Evolutionary conservation across 2,797 vertebrate species (phyloP), one percentile per base, ranked within the genome.

Genomic region (Semotilus atromaculatus): DNA sequence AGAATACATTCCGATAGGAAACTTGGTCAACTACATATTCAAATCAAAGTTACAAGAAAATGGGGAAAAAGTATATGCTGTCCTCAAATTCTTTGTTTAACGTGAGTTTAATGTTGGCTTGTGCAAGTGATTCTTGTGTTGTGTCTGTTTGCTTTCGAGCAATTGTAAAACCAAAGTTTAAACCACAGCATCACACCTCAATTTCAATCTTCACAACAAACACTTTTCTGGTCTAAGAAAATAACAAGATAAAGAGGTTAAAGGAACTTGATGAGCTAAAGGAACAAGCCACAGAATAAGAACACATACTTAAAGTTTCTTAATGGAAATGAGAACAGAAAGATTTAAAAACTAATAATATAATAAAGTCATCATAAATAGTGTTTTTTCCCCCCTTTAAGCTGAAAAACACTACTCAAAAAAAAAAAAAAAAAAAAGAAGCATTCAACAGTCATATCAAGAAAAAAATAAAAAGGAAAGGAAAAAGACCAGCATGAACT

Each of bases 101-200:
- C 34, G 73, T 60, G 26, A 76, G 76, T 85, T 83, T 86, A 89
- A 83, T 82, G 86, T 89, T 87, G 58, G 77, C 70, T 85, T 86
- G 73, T 86, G 80, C 90, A 90, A 91, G 83, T 77, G 68, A 89
- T 85, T 53, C 67, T 89, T 86, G 88, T 87, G 66, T 86, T 80
- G 75, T 48, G 79, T 83, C 55, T 81, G 91, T 89, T 89, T 88
- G 88, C 87, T 83, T 92, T 90, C 90, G 76, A 94, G 91, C 82
- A 90, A 86, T 88, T 92, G 86, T 87, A 91, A 93, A 91, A 92
- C 86, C 89, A 94, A 94, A 92, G 90, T 94, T 92, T 91, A 95
- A 93, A 93, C 90, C 93, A 95, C 93, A 92, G 93, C 94, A 95
- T 91, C 92, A 94, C 92, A 93, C 90, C 89, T 90, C 91, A 86